Base-by-base conservation (phyloP, 1,140 invertebrate genomes). In the Zaprionus tsacasi region DNA sequence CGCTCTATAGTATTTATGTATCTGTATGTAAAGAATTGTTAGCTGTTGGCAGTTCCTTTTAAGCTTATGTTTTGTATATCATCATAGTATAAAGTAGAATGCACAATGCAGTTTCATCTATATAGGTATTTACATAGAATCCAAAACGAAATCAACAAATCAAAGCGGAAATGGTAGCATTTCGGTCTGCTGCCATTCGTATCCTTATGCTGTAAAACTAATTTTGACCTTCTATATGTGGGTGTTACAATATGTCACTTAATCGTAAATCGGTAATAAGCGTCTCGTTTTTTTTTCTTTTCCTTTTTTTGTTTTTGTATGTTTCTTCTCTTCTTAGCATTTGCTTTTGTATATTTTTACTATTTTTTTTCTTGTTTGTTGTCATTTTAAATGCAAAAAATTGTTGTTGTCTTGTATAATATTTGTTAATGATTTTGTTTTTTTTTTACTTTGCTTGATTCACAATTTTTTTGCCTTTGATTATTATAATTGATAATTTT, bases 201-300 rank as follows among this genome's bases (percentile, higher is more conserved):
- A 71, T 66, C 38, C 38, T 48, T 48, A 48, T 61, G 58, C 56
- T 72, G 73, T 70, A 79, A 17, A 43, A 48, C 69, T 88, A 88
- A 83, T 78, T 87, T 87, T 83, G 77, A 83, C 72, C 56, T 67
- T 52, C 57, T 71, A 73, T 78, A 69, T 78, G 72, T 88, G 70
- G 66, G 63, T 35, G 33, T 35, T 35, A 35, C 33, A 35, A 35
- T 82, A 60, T 76, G 36, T 60, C 67, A 56, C 63, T 76, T 80
- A 69, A 68, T 81, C 79, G 65, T 87, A 88, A 88, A 83, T 88
- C 83, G 80, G 77, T 88, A 88, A 89, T 88, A 88, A 88, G 83
- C 83, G 83, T 89, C 83, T 88, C 70, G 69, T 87, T 78, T 80
- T 86, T 72, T 72, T 78, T 10, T 70, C 38, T 65, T 58, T 65